Evolutionary conservation across 2,888 invertebrate species (phyloP), one percentile per base, ranked within the genome.

Genomic region (Drosophila kanekoi): DNA sequence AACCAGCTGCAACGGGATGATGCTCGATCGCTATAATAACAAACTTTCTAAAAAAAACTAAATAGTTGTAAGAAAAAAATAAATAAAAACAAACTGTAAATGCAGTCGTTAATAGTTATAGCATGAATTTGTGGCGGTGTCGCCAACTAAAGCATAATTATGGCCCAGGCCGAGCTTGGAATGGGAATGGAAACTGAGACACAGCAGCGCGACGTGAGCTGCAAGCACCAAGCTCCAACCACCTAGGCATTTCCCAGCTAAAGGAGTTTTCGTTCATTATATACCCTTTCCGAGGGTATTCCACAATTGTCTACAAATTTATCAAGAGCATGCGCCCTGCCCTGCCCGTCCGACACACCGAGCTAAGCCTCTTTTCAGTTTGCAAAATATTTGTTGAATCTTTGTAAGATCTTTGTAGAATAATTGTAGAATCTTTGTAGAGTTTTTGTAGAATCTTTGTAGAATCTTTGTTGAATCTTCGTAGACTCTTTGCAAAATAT

Each of bases 111-210:
- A 77, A 80, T 78, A 80, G 83, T 64, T 82, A 62, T 71, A 57
- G 52, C 57, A 66, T 54, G 64, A 51, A 64, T 77, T 68, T 79
- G 52, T 54, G 57, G 62, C 61, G 44, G 74, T 71, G 89, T 81
- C 89, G 81, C 89, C 89, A 89, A 87, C 85, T 83, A 79, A 88
- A 89, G 66, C 85, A 84, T 89, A 87, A 84, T 84, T 87, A 84
- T 89, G 78, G 81, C 69, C 77, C 70, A 70, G 83, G 59, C 87
- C 57, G 33, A 54, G 37, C 37, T 66, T 14, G 65, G 68, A 72
- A 66, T 77, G 79, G 81, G 68, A 81, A 87, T 81, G 75, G 23
- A 48, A 53, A 74, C 63, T 43, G 75, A 77, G 52, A 57, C 48
- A 63, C 47, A 48, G 44, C 32, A 32, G 48, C 40, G 13, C 56